Conservation (phyloP, 1,140 invertebrate genomes). For the Anastrepha ludens region DNA sequence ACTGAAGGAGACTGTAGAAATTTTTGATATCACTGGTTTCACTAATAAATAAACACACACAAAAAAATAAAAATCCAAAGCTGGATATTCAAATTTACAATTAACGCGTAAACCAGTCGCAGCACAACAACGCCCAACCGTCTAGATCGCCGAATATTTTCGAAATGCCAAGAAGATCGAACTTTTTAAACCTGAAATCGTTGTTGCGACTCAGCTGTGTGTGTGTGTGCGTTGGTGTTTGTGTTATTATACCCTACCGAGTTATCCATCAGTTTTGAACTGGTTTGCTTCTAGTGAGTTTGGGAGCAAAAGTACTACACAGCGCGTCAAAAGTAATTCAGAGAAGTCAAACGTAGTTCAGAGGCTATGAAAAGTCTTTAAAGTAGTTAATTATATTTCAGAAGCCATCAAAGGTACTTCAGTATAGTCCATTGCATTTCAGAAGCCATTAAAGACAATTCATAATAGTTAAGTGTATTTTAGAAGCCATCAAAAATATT, state of each 20-base stretch:
- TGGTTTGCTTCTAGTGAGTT: too few relatives aligned
- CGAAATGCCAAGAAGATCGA: constrained; percentile 33
- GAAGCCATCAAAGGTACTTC: too few relatives aligned
- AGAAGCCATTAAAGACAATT: too few relatives aligned
- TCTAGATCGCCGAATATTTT: neutral
- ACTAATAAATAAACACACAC: neutral
- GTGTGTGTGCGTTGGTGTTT: neutral
- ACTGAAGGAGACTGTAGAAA: constrained; percentile 24
- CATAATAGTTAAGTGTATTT: too few relatives aligned
- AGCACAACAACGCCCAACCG: constrained; percentile 7
- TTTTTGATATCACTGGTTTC: neutral
- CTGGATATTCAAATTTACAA: constrained; percentile 26
- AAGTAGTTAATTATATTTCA: too few relatives aligned
- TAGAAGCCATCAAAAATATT: too few relatives aligned
- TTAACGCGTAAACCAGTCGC: constrained; percentile 13
- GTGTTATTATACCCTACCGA: neutral
- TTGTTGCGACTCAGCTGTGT: neutral
- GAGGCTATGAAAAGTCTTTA: too few relatives aligned
- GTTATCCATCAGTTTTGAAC: neutral
- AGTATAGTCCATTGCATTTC: too few relatives aligned
- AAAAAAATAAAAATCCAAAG: neutral
- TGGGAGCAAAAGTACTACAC: too few relatives aligned
- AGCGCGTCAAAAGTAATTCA: too few relatives aligned
- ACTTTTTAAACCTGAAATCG: constrained; percentile 38
- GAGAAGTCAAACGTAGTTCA: too few relatives aligned